phyloP scores from a whole-genome alignment of 2,888 invertebrate species.

The Pollenia labialis region DNA sequence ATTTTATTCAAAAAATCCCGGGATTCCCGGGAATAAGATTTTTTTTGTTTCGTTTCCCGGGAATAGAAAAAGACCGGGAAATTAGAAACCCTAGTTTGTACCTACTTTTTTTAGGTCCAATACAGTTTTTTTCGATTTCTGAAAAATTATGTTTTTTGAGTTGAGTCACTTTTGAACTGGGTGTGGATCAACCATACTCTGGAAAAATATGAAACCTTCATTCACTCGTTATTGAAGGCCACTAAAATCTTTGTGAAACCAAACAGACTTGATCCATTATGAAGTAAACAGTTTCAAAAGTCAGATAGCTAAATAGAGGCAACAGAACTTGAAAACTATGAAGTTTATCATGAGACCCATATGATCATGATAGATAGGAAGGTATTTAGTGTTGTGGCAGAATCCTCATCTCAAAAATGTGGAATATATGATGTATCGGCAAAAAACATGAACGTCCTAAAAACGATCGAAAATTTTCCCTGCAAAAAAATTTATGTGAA shows the following conservation, averaged over 20 bases:
- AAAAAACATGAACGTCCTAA: conserved; percentile 48
- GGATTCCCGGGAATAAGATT: too few species aligned
- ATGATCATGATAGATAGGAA: conserved; percentile 62
- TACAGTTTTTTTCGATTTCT: too few species aligned
- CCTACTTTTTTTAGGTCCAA: too few species aligned
- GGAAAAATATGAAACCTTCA: conserved; percentile 38
- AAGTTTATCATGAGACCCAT: conserved; percentile 45
- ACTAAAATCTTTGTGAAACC: conserved; percentile 40
- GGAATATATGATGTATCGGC: conserved; percentile 45
- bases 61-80: too few species aligned
- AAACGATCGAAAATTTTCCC: conserved; percentile 15
- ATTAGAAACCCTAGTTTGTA: too few species aligned
- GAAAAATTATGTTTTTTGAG: too few species aligned
- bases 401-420: conserved; percentile 54
- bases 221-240: conserved; percentile 45
- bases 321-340: conserved; percentile 29
- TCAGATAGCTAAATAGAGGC: conserved; percentile 33
- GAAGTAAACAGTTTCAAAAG: conserved; percentile 42
- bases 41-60: too few species aligned
- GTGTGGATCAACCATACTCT: conserved; percentile 31
- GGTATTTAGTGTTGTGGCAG: conserved; percentile 40
- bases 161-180: too few species aligned
- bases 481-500: neutral
- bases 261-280: conserved; percentile 1
- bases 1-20: too few species aligned